Evolutionary conservation across 2,113 vertebrate species (phyloP), one percentile per base, ranked within the genome.

Genomic region (Formicarius rufipectus): DNA sequence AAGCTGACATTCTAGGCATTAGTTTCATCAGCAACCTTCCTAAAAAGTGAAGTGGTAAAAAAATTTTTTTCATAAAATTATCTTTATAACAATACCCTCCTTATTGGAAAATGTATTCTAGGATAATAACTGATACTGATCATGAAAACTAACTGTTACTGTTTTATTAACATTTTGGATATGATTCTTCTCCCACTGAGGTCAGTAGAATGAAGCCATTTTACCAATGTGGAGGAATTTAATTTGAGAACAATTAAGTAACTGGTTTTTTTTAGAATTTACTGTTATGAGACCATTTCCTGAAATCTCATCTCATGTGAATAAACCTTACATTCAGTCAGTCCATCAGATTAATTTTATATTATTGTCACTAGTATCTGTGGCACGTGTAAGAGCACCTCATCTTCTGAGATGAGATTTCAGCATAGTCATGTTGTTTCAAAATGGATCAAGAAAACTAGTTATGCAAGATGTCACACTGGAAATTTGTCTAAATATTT

Each of bases 191-290:
- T 91, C 1, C 5, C 40, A 40, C 14, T 3, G 11, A 79, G n/a
- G 67, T 91, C 81, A 63, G 53, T 45, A 66, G 50, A 59, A 78
- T 63, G 42, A 79, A 86, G 18, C 42, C 0, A 5, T 71, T 92
- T 90, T 78, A 89, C 73, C 62, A 85, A 67, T 1, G 5, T 92
- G 92, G 62, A 75, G 81, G 62, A 95, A 94, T 93, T 96, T 90
- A 52, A 84, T 95, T 96, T 79, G 9, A 47, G 78, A 72, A 49
- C 72, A 80, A 55, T 88, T 90, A 89, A 87, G 44, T 88, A 72
- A 44, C 37, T 84, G 44, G 8, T 25, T 0, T 35, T 0, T 35
- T 85, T 68, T 68, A 63, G 49, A 73, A 25, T 93, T 95, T 84
- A 27, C 28, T 87, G 45, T 83, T 74, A 42, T 30, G 45, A 84